Evolutionary conservation across 1,140 invertebrate species (phyloP), one percentile per base, ranked within the genome.

Genomic region (Drosophila subpulchrella): DNA sequence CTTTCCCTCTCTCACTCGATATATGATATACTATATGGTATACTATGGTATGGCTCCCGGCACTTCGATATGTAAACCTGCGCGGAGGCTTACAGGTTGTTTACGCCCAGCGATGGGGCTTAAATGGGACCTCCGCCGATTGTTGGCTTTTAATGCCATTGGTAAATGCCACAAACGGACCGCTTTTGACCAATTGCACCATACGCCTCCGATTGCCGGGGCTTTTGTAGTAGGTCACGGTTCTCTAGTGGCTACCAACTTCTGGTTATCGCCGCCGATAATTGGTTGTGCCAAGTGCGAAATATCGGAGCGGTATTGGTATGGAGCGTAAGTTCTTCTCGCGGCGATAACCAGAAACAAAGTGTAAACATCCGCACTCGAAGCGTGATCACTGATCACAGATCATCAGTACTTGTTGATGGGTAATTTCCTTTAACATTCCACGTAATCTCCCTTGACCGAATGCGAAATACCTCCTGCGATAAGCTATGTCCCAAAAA

Each of bases 161-260:
- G 73, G 48, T 61, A 73, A 53, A 60, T 61, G 70, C 24, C 48
- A 78, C 66, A 82, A 85, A 88, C 38, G 73, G 42, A 42, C 82
- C 82, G 82, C 83, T 34, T 41, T 72, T 81, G 82, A 44, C 70
- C 66, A 88, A 88, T 88, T 83, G 82, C 79, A 81, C 79, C 82
- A 82, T 73, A 71, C 44, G 32, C 24, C 42, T 46, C 24, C 17
- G 66, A 72, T 78, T 78, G 62, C 32, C 41, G 53, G 59, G 66
- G 57, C 38, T 57, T 57, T 75, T 88, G 82, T 83, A 83, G 83
- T 86, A 88, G 82, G 82, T 86, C 82, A 88, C 82, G 82, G 81
- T 81, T 80, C 13, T n/a, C 20, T n/a, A 30, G 48, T n/a, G 47
- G 42, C 62, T 55, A 27, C 66, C 34, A 47, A 55, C 48, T 70